Evolutionary conservation across 1,140 invertebrate genomes (phyloP), one percentile per base, ranked within the genome.

Genomic region (Drosophila rufa): DNA sequence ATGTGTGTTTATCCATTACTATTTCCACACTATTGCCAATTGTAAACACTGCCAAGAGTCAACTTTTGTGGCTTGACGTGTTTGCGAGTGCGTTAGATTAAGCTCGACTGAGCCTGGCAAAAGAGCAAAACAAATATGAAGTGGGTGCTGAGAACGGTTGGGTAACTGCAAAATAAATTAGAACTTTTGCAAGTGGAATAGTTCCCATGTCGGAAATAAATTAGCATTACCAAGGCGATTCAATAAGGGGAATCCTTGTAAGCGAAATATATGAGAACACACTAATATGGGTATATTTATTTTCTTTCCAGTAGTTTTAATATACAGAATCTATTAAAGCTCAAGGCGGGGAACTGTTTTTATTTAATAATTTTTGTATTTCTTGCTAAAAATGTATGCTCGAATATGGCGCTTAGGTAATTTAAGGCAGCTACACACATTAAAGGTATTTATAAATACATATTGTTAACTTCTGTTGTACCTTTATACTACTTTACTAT

Each of bases 41-140:
- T 65, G 60, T 45, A 60, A 75, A 79, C 73, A 76, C 45, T 66
- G 61, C 47, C 59, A 79, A 80, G 80, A 68, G 67, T 66, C 64
- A 87, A 83, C 83, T 86, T 86, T 74, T 87, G 80, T 83, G 83
- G 84, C 80, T 89, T 86, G 79, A 73, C 76, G 79, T 66, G 75
- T 74, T 64, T 74, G 70, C 71, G 75, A 80, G 64, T 82, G 76
- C 70, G 78, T 79, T 68, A 86, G 80, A 87, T 86, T 86, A 86
- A 79, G 80, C 76, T 69, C 70, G 62, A 65, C 70, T 80, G 50
- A 48, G 53, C 55, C 55, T 47, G 68, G 12, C n/a, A 71, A 73
- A 59, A 50, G 69, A 48, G 69, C 66, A 70, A 50, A 46, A 70
- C 66, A 73, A 73, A 70, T 70, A 55, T 70, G 69, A 70, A 70